Conservation (phyloP, 1,140 invertebrate species). For the Drosophila mojavensis region DNA sequence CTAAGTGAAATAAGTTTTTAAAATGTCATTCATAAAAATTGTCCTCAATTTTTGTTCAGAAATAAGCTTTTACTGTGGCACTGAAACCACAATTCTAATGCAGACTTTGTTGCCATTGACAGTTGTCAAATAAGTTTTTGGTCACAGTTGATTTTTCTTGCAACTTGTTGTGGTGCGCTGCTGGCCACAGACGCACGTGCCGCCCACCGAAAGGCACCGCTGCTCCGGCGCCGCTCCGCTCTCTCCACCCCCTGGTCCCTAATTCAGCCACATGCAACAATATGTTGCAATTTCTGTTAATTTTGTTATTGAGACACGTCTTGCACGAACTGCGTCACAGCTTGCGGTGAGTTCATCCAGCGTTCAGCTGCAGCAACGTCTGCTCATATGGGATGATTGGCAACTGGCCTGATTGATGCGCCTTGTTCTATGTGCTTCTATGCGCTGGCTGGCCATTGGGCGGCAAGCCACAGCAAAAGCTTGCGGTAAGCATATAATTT, state of each 20-base stretch:
- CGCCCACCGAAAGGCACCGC: conserved; percentile 9
- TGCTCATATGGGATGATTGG: background rate
- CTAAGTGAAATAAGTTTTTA: background rate
- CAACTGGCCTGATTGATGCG: conserved; percentile 27
- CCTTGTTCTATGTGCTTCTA: conserved; percentile 1
- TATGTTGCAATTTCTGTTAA: conserved; percentile 81
- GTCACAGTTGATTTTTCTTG: conserved; percentile 54
- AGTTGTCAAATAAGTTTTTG: conserved; percentile 48
- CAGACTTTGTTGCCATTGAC: conserved; percentile 30
- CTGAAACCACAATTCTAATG: background rate
- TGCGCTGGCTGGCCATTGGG: conserved; percentile 25
- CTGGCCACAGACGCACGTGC: conserved; percentile 27
- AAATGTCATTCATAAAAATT: background rate
- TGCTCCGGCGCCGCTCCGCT: background rate
- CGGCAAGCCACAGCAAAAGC: conserved; percentile 76
- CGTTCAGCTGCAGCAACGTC: conserved; percentile 46
- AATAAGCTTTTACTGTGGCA: background rate
- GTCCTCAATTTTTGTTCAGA: background rate
- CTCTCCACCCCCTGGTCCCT: background rate
- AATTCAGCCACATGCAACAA: conserved; percentile 39
- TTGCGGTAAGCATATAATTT: conserved; percentile 73
- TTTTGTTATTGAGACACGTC: conserved; percentile 79
- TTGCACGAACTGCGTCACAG: conserved; percentile 69
- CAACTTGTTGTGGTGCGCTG: conserved; percentile 55
- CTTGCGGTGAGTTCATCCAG: conserved; percentile 54